Percentiles rank a stretch among this genome's conserved stretches.
Evolutionary conservation across 2,113 vertebrate genomes (phyloP).

Genomic region (Gambusia holbrooki): DNA sequence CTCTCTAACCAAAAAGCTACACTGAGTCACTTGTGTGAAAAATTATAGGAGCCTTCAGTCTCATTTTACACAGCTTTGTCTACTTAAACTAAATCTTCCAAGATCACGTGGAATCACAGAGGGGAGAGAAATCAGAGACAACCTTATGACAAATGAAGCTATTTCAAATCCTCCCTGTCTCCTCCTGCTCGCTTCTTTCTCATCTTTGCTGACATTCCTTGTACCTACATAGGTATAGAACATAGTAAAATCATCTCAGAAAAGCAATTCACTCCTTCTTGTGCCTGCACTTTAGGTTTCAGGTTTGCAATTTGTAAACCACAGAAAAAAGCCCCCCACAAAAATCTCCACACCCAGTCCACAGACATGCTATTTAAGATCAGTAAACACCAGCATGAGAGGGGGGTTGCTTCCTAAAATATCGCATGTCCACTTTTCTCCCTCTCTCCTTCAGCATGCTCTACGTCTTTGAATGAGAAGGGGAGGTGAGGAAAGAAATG

Average conservation of each 20-base stretch:
- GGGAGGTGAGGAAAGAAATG: slow-evolving; percentile 55
- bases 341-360: slow-evolving; percentile 20
- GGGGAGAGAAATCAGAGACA: slow-evolving; percentile 59
- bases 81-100: slow-evolving; percentile 68
- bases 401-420: slow-evolving; percentile 29
- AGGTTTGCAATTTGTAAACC: slow-evolving; percentile 62
- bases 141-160: slow-evolving; percentile 76
- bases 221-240: slow-evolving; percentile 53
- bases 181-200: slow-evolving; percentile 48
- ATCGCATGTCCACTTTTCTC: slow-evolving; percentile 33
- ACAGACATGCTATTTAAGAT: slow-evolving; percentile 56
- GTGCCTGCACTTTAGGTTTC: slow-evolving; percentile 41
- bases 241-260: slow-evolving; percentile 48
- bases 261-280: slow-evolving; percentile 56
- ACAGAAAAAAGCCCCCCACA: slow-evolving; percentile 20
- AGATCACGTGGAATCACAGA: slow-evolving; percentile 74
- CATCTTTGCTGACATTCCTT: slow-evolving; percentile 61
- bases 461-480: slow-evolving; percentile 51
- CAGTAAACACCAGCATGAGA: slow-evolving; percentile 53
- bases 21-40: not conserved
- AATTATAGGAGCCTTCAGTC: slow-evolving; percentile 60
- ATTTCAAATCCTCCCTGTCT: slow-evolving; percentile 63
- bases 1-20: not conserved
- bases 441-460: slow-evolving; percentile 53
- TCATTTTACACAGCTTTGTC: slow-evolving; percentile 72